These are phyloP conservation scores for Druceiella hillmani DNA, from an alignment of 2,888 invertebrate genomes.

Conservation along the genomic window DNA sequence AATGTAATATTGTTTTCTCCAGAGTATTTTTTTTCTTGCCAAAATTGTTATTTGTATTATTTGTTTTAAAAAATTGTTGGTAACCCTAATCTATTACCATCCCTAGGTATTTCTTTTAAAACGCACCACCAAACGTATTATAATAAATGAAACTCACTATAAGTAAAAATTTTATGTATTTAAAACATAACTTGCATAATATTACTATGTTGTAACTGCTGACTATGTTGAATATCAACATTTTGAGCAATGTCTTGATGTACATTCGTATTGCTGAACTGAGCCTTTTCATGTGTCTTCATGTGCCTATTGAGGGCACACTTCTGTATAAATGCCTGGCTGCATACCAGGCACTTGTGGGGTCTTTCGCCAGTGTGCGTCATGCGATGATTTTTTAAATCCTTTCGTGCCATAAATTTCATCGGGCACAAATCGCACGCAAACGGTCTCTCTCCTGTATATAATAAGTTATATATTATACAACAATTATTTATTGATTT, in stretches of 20 bases:
- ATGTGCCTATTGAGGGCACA: conserved; percentile 92
- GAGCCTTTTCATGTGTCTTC: conserved; percentile 84
- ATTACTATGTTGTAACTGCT: too few relatives aligned
- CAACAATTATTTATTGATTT: background rate
- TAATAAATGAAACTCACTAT: too few relatives aligned
- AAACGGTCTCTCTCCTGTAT: conserved; percentile 66
- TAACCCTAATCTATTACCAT: too few relatives aligned
- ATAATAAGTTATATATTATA: conserved; percentile 8
- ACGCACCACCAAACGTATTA: too few relatives aligned
- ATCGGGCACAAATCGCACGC: conserved; percentile 85
- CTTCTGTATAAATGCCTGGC: conserved; percentile 86
- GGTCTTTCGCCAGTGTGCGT: conserved; percentile 90
- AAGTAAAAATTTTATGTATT: too few relatives aligned
- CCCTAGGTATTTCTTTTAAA: too few relatives aligned
- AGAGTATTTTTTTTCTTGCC: too few relatives aligned
- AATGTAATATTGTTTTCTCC: too few relatives aligned
- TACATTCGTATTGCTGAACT: conserved; percentile 48
- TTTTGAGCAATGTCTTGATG: background rate
- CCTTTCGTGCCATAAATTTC: conserved; percentile 87
- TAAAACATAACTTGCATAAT: too few relatives aligned
- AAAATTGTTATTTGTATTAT: too few relatives aligned
- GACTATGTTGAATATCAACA: too few relatives aligned
- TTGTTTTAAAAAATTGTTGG: too few relatives aligned
- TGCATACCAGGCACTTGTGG: conserved; percentile 83
- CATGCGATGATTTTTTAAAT: conserved; percentile 86